Conservation (phyloP, 2,797 vertebrate genomes). For the Helostoma temminkii region DNA sequence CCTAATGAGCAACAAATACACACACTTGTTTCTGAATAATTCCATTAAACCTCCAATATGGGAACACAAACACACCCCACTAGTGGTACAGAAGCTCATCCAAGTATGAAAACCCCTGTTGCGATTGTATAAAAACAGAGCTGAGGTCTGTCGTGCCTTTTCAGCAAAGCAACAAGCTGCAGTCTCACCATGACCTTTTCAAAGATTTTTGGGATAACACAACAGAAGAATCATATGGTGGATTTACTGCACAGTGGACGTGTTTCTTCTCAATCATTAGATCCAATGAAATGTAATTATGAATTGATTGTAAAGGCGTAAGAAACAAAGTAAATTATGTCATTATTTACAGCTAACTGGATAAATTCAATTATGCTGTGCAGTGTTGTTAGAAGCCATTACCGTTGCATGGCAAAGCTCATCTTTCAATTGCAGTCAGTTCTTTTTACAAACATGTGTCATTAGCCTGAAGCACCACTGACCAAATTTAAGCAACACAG, state of each 20-base stretch:
- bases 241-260: not conserved
- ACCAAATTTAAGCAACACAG: constrained; percentile 26
- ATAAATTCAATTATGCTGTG: constrained; percentile 7
- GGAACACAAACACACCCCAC: constrained; percentile 22
- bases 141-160: constrained; percentile 4
- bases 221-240: not conserved
- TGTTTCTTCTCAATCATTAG: constrained; percentile 13
- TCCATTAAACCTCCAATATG: constrained; percentile 25
- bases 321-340: constrained; percentile 22
- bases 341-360: constrained; percentile 32
- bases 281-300: constrained; percentile 16
- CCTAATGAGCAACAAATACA: constrained; percentile 10
- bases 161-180: constrained; percentile 33
- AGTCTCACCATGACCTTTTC: constrained; percentile 21
- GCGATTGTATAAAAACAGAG: constrained; percentile 27
- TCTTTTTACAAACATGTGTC: constrained; percentile 46
- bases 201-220: constrained; percentile 4
- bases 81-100: constrained; percentile 7
- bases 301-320: constrained; percentile 33
- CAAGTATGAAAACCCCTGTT: constrained; percentile 3
- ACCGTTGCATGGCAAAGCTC: constrained; percentile 44
- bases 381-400: constrained; percentile 23
- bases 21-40: constrained; percentile 28
- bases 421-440: constrained; percentile 30
- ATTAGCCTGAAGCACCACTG: constrained; percentile 27